These are phyloP conservation scores for Telenomus remus DNA, from an alignment of 1,140 invertebrate genomes.

Conservation along the genomic window DNA sequence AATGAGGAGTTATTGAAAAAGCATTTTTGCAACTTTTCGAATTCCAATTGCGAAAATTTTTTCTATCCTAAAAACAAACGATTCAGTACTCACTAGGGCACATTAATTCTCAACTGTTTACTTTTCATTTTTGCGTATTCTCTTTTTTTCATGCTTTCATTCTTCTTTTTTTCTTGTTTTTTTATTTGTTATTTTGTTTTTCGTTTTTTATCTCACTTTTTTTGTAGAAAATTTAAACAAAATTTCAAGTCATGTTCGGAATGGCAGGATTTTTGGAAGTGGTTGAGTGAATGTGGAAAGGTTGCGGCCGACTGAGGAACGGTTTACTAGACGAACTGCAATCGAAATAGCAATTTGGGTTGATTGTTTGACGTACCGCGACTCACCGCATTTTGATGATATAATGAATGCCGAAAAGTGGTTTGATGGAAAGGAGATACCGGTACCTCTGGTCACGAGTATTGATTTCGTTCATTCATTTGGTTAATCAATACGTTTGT, in stretches of 20 bases:
- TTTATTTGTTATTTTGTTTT: neutral
- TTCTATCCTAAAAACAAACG: constrained; percentile 1
- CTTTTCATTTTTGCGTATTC: constrained; percentile 33
- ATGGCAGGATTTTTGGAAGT: no score
- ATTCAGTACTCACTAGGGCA: constrained; percentile 65
- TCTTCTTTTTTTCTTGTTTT: constrained; percentile 1
- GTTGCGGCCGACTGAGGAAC: constrained; percentile 25
- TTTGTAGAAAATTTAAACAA: no score
- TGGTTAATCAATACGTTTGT: constrained; percentile 66
- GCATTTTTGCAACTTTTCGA: no score
- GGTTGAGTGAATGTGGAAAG: no score
- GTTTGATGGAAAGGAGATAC: constrained; percentile 68
- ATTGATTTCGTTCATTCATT: constrained; percentile 68
- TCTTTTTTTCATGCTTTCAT: constrained; percentile 5
- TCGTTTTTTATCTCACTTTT: no score
- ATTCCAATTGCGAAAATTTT: neutral
- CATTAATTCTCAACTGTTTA: constrained; percentile 38
- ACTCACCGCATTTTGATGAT: constrained; percentile 54
- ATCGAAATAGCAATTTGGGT: constrained; percentile 55
- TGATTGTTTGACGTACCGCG: constrained; percentile 54
- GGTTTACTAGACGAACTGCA: constrained; percentile 42
- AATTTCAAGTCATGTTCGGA: no score
- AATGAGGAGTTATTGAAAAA: constrained; percentile 16
- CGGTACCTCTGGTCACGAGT: constrained; percentile 69
- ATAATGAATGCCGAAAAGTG: constrained; percentile 56